Percentiles rank a stretch among this genome's conserved stretches.
Evolutionary conservation across 2,797 vertebrate species (phyloP).

Genomic region (Enteromius anoplus): DNA sequence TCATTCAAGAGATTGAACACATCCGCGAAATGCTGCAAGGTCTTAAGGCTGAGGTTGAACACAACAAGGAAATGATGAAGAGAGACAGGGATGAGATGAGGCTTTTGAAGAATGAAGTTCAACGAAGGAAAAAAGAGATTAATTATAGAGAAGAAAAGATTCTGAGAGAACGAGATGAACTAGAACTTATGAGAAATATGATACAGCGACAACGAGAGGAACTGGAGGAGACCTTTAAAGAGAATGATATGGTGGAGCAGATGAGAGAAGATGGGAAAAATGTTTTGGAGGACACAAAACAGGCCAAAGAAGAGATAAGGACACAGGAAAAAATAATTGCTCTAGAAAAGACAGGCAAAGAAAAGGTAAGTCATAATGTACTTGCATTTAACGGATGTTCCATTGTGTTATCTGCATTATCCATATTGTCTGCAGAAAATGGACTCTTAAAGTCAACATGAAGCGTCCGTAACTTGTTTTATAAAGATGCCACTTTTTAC

Average conservation of each 20-base stretch:
- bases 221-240: conserved; percentile 46
- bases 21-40: conserved; percentile 55
- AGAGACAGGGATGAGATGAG: conserved; percentile 62
- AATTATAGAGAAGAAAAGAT: conserved; percentile 64
- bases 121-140: conserved; percentile 63
- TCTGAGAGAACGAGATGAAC: conserved; percentile 63
- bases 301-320: conserved; percentile 53
- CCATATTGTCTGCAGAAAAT: conserved; percentile 1
- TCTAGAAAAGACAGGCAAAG: conserved; percentile 48
- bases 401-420: conserved; percentile 7
- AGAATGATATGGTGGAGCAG: conserved; percentile 58
- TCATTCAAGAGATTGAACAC: conserved; percentile 63
- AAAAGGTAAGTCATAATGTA: conserved; percentile 48
- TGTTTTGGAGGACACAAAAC: conserved; percentile 53
- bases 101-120: conserved; percentile 61
- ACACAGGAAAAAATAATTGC: conserved; percentile 30
- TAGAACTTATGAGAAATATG: conserved; percentile 66
- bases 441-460: conserved; percentile 11
- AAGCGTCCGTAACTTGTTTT: background rate
- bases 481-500: background rate
- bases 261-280: conserved; percentile 52
- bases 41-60: conserved; percentile 56
- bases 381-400: background rate
- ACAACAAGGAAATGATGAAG: conserved; percentile 42
- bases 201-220: conserved; percentile 61